Evolutionary conservation across 2,113 vertebrate genomes (phyloP).

Genomic region (Hippocampus guttulatus): DNA sequence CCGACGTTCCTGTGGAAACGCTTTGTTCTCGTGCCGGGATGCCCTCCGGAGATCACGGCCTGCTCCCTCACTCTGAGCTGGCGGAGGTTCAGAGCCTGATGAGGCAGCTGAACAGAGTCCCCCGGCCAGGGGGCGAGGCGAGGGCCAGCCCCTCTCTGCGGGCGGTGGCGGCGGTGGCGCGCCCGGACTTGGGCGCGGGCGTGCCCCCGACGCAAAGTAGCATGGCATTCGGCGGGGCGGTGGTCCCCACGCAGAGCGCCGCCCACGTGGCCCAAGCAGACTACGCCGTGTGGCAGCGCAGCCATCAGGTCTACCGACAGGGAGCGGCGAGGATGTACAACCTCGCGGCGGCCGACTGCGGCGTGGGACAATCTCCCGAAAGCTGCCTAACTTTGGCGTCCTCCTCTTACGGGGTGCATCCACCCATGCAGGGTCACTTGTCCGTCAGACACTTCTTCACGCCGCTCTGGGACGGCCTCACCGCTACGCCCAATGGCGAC

Average conservation of each 20-base stretch:
- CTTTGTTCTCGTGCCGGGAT: conserved; percentile 73
- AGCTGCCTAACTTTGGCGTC: conserved; percentile 60
- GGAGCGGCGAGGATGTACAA: conserved; percentile 78
- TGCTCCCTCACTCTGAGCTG: conserved; percentile 79
- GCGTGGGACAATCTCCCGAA: conserved; percentile 76
- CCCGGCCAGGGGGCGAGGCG: conserved; percentile 67
- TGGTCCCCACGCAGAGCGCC: conserved; percentile 73
- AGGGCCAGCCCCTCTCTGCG: conserved; percentile 84
- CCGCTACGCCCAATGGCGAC: conserved; percentile 85
- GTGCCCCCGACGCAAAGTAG: conserved; percentile 68
- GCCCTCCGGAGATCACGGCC: conserved; percentile 72
- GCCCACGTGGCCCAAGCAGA: conserved; percentile 78
- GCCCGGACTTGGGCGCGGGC: conserved; percentile 61
- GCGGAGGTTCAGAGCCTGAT: conserved; percentile 88
- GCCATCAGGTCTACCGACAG: conserved; percentile 71
- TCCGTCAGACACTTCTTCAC: conserved; percentile 81
- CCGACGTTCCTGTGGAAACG: conserved; percentile 71
- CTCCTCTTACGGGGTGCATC: conserved; percentile 67
- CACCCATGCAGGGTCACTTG: conserved; percentile 79
- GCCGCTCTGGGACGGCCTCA: conserved; percentile 83
- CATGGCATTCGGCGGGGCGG: conserved; percentile 69
- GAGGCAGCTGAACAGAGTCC: conserved; percentile 84
- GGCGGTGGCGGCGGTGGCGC: conserved; percentile 63
- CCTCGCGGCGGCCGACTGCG: conserved; percentile 42
- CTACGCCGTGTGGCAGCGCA: conserved; percentile 80